A percentile compares a stretch with the other conserved stretches of the same genome.
phyloP scores from a whole-genome alignment of 2,888 invertebrate species.

The Macrophya alboannulata region DNA sequence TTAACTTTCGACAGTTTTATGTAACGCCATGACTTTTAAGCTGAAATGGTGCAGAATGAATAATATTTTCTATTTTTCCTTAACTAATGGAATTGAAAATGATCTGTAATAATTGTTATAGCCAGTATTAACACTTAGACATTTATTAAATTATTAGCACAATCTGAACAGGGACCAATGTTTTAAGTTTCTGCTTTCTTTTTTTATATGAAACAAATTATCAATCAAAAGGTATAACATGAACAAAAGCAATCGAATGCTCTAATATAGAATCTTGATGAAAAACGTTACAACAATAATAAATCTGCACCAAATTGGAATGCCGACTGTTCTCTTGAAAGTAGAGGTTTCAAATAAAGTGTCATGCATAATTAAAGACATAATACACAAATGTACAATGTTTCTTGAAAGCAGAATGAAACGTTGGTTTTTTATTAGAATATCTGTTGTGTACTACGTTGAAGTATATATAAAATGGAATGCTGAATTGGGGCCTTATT shows the following conservation, averaged over 20 bases:
- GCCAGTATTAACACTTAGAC: conserved; percentile 12
- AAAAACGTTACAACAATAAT: background rate
- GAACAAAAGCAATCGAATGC: background rate
- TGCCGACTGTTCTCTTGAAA: background rate
- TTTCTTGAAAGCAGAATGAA: background rate
- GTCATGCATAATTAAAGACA: background rate
- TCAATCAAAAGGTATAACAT: background rate
- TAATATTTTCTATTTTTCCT: conserved; percentile 16
- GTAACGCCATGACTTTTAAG: background rate
- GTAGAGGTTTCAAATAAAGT: background rate
- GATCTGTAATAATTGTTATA: background rate
- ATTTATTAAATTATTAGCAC: conserved; percentile 23
- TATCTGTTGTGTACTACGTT: background rate
- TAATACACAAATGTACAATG: background rate
- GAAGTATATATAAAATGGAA: conserved; percentile 22
- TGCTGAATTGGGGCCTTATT: conserved; percentile 32
- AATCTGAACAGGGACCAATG: conserved; percentile 19
- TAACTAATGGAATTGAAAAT: background rate
- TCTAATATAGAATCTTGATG: background rate
- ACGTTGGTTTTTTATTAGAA: background rate
- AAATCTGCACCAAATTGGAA: background rate
- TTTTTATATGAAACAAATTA: background rate
- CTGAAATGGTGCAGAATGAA: background rate
- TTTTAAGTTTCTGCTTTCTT: background rate
- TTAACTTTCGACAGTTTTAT: conserved; percentile 6